phyloP scores from a whole-genome alignment of 2,797 vertebrate species.

The Girardinus metallicus region DNA sequence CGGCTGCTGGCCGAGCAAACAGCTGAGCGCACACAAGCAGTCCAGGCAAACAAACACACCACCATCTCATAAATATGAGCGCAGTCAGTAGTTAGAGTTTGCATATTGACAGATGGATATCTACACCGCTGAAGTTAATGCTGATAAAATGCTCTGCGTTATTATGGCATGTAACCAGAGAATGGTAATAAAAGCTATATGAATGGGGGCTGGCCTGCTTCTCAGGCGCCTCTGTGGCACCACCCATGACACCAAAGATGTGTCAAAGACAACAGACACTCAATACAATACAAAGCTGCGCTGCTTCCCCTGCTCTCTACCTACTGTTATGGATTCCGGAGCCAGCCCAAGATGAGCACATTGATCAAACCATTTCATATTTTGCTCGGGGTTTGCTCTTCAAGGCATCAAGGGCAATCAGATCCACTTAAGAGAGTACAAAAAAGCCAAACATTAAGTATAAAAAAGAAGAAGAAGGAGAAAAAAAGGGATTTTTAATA shows the following conservation, averaged over 20 bases:
- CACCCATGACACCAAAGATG: slow-evolving; percentile 79
- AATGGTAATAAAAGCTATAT: slow-evolving; percentile 74
- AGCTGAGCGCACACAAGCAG: slow-evolving; percentile 1
- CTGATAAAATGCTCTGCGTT: slow-evolving; percentile 63
- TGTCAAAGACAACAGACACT: slow-evolving; percentile 77
- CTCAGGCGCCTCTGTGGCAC: slow-evolving; percentile 76
- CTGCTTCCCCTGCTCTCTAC: slow-evolving; percentile 31
- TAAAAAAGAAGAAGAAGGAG: neutral
- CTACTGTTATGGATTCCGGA: slow-evolving; percentile 68
- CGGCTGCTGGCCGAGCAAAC: slow-evolving; percentile 6
- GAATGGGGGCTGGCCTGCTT: slow-evolving; percentile 66
- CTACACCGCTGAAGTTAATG: slow-evolving; percentile 65
- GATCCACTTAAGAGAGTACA: slow-evolving; percentile 41
- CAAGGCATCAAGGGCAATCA: slow-evolving; percentile 74
- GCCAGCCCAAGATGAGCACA: slow-evolving; percentile 67
- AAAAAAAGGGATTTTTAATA: neutral
- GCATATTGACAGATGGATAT: slow-evolving; percentile 73
- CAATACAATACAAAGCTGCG: slow-evolving; percentile 72
- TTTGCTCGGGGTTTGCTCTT: slow-evolving; percentile 63
- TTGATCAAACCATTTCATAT: slow-evolving; percentile 77
- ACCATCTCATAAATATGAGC: slow-evolving; percentile 47
- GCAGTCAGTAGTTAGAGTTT: slow-evolving; percentile 52
- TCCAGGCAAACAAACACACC: slow-evolving; percentile 34
- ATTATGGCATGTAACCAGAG: slow-evolving; percentile 74
- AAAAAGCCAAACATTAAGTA: slow-evolving; percentile 39